phyloP scores from a whole-genome alignment of 2,888 invertebrate species.

The Lissonota sp. region DNA sequence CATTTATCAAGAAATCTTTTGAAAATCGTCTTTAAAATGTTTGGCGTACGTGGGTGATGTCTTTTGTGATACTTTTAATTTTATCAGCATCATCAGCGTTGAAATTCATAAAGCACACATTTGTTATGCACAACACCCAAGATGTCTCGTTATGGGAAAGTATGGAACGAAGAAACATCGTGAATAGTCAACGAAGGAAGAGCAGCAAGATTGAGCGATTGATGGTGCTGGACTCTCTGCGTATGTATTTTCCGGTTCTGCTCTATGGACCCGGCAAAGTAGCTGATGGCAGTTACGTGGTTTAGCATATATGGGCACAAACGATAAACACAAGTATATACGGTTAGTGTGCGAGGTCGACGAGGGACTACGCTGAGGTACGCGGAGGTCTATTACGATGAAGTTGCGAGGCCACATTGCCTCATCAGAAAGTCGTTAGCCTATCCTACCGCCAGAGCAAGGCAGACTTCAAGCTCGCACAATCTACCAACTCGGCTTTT shows the following conservation, averaged over 20 bases:
- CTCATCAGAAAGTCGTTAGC: slow-evolving; percentile 83
- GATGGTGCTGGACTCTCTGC: neutral
- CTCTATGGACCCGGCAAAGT: slow-evolving; percentile 7
- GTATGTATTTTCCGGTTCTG: slow-evolving; percentile 22
- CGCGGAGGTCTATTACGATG: slow-evolving; percentile 76
- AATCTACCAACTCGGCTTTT: slow-evolving; percentile 51
- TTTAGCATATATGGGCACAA: slow-evolving; percentile 21
- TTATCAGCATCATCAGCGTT: too few relatives aligned
- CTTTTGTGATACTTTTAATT: too few relatives aligned
- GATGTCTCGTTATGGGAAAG: neutral
- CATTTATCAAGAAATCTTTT: too few relatives aligned
- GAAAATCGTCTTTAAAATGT: too few relatives aligned
- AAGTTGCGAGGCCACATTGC: slow-evolving; percentile 77
- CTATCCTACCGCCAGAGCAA: slow-evolving; percentile 66
- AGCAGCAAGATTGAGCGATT: slow-evolving; percentile 37
- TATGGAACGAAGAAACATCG: neutral
- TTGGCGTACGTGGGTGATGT: too few relatives aligned
- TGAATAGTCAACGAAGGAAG: slow-evolving; percentile 28
- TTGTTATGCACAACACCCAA: too few relatives aligned
- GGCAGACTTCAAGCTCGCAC: slow-evolving; percentile 42
- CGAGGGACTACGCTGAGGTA: slow-evolving; percentile 59
- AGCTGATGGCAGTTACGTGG: slow-evolving; percentile 22
- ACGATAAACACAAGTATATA: neutral
- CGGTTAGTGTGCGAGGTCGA: slow-evolving; percentile 17
- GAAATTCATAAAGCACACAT: too few relatives aligned